These are phyloP conservation scores for Drosophila takahashii DNA, from an alignment of 1,140 invertebrate species.

Conservation along the genomic window DNA sequence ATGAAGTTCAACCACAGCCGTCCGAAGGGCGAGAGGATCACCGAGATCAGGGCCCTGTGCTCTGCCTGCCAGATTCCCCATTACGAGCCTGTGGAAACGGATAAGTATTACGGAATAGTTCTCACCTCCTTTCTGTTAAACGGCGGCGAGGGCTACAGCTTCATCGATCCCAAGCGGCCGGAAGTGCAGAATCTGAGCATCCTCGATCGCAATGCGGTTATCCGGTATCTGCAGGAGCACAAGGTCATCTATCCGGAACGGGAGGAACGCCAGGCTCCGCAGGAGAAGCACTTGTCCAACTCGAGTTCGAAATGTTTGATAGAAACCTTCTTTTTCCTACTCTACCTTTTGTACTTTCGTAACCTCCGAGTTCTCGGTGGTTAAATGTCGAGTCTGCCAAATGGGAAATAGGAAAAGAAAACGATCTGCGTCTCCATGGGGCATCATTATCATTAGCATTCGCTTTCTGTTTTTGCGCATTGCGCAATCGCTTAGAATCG, in stretches of 20 bases:
- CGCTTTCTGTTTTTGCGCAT: constrained; percentile 33
- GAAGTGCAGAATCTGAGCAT: constrained; percentile 10
- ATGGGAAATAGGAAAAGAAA: not conserved
- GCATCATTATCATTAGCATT: constrained; percentile 46
- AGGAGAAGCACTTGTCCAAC: constrained; percentile 8
- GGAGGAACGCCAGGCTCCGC: constrained; percentile 85
- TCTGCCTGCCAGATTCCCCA: constrained; percentile 85
- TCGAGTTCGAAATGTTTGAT: not conserved
- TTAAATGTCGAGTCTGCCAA: constrained; percentile 1
- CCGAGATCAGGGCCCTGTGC: constrained; percentile 85
- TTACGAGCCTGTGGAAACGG: constrained; percentile 15
- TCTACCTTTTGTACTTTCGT: not conserved
- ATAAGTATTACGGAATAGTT: constrained; percentile 85
- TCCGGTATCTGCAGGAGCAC: constrained; percentile 57
- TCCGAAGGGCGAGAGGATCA: constrained; percentile 85
- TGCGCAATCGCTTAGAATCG: constrained; percentile 21
- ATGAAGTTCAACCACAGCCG: constrained; percentile 86
- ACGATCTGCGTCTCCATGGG: constrained; percentile 9
- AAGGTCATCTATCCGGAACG: constrained; percentile 85
- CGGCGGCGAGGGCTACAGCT: constrained; percentile 72
- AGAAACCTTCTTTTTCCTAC: not conserved
- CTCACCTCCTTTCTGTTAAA: constrained; percentile 65
- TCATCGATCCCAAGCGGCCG: constrained; percentile 23
- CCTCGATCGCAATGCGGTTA: constrained; percentile 43
- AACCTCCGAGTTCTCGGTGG: too few relatives aligned